A percentile compares a stretch with the other conserved stretches of the same genome.
Evolutionary conservation across 2,113 vertebrate species (phyloP).

Genomic region (Leucosticte australis): DNA sequence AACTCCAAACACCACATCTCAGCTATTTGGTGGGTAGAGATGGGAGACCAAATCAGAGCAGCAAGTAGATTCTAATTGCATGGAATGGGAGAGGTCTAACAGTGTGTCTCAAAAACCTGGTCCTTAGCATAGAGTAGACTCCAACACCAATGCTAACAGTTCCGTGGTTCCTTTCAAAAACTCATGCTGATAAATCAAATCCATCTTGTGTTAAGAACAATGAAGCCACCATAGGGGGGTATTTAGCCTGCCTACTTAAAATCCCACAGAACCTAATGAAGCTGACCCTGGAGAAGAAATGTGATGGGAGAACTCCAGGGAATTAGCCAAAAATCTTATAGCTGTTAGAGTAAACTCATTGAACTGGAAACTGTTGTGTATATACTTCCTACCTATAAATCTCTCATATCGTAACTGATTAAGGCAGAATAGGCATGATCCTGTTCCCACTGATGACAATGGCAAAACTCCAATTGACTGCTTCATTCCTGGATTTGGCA

Average conservation of each 20-base stretch:
- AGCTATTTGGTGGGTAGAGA: neutral
- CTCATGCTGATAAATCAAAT: constrained; percentile 48
- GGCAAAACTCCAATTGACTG: constrained; percentile 32
- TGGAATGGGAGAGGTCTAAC: neutral
- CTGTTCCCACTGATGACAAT: constrained; percentile 26
- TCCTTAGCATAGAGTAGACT: neutral
- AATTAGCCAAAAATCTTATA: constrained; percentile 48
- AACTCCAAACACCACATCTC: neutral
- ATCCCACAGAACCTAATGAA: constrained; percentile 12
- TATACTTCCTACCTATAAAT: constrained; percentile 54
- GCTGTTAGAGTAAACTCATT: constrained; percentile 28
- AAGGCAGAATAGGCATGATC: constrained; percentile 42
- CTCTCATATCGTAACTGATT: constrained; percentile 47
- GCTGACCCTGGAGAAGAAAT: constrained; percentile 34
- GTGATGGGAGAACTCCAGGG: constrained; percentile 28
- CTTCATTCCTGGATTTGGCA: constrained; percentile 20
- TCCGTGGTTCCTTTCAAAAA: constrained; percentile 3
- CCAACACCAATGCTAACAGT: neutral
- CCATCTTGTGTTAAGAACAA: constrained; percentile 36
- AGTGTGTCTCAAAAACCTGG: neutral
- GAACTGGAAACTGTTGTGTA: constrained; percentile 48
- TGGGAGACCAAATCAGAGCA: neutral
- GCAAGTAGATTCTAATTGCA: neutral
- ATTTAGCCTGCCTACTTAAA: constrained; percentile 37
- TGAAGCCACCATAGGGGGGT: constrained; percentile 39